These are phyloP conservation scores for Sinella curviseta DNA, from an alignment of 1,140 invertebrate genomes.

Conservation along the genomic window DNA sequence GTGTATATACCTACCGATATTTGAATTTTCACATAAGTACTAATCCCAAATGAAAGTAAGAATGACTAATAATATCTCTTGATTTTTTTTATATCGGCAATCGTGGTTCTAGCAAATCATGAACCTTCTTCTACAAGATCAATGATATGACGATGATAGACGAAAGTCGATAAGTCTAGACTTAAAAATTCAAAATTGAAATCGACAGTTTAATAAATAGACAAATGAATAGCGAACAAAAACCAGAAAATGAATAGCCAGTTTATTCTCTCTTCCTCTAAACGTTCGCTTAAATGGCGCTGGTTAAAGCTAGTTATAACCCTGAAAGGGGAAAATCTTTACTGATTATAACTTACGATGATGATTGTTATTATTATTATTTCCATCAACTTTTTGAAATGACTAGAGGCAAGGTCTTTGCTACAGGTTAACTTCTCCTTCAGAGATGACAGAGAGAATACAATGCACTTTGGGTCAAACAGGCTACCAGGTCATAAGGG, in stretches of 20 bases:
- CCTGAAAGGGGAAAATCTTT: not conserved
- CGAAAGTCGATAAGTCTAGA: conserved; percentile 15
- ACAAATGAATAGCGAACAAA: not conserved
- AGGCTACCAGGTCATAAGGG: conserved; percentile 42
- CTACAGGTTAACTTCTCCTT: too few species aligned
- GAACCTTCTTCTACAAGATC: too few species aligned
- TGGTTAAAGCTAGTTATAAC: not conserved
- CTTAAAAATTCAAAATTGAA: conserved; percentile 4
- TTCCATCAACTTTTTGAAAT: too few species aligned
- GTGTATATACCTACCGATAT: not conserved
- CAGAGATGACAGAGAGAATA: not conserved
- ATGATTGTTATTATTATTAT: not conserved
- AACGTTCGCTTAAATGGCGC: not conserved
- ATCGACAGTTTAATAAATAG: not conserved
- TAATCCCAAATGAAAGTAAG: not conserved
- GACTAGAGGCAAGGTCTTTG: too few species aligned
- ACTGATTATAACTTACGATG: not conserved
- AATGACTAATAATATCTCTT: not conserved
- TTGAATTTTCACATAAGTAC: too few species aligned
- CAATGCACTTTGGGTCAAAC: conserved; percentile 28
- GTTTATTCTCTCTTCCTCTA: not conserved
- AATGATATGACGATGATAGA: too few species aligned
- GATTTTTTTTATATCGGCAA: too few species aligned
- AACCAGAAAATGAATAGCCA: conserved; percentile 15
- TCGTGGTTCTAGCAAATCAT: too few species aligned